Evolutionary conservation across 1,140 invertebrate genomes (phyloP).

Genomic region (Drosophila pruinosa): DNA sequence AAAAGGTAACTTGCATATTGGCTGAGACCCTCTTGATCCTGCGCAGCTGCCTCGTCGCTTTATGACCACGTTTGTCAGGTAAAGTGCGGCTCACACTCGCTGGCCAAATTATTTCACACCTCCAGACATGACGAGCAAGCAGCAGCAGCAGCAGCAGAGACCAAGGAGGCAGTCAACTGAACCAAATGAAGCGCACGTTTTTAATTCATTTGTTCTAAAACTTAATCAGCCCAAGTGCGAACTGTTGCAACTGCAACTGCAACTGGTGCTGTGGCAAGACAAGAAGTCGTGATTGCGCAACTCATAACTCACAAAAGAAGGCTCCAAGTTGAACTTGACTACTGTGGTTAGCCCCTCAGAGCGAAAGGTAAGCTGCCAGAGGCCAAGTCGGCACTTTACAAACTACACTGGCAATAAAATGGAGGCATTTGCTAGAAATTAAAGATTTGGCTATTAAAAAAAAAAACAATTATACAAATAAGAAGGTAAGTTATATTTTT

Average conservation of each 20-base stretch:
- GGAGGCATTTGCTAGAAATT: too few species aligned
- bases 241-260: constrained; percentile 32
- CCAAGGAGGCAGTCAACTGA: neutral
- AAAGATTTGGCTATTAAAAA: neutral
- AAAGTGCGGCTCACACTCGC: constrained; percentile 26
- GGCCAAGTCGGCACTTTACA: constrained; percentile 41
- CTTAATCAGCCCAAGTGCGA: constrained; percentile 66
- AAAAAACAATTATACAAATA: neutral
- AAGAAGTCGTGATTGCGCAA: constrained; percentile 81
- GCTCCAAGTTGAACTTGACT: constrained; percentile 58
- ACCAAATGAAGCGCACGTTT: constrained; percentile 60
- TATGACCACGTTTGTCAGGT: constrained; percentile 43
- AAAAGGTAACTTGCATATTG: constrained; percentile 36
- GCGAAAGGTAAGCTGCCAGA: constrained; percentile 12
- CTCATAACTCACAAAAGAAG: constrained; percentile 72
- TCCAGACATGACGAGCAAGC: constrained; percentile 16
- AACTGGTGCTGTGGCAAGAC: constrained; percentile 34
- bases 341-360: constrained; percentile 8
- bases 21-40: neutral
- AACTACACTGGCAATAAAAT: constrained; percentile 7
- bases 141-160: neutral
- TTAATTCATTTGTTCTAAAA: constrained; percentile 81
- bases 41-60: constrained; percentile 19
- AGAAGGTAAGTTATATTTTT: neutral
- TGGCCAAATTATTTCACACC: constrained; percentile 67